Evolutionary conservation across 2,888 invertebrate species (phyloP).

Genomic region (Anorthoa munda): DNA sequence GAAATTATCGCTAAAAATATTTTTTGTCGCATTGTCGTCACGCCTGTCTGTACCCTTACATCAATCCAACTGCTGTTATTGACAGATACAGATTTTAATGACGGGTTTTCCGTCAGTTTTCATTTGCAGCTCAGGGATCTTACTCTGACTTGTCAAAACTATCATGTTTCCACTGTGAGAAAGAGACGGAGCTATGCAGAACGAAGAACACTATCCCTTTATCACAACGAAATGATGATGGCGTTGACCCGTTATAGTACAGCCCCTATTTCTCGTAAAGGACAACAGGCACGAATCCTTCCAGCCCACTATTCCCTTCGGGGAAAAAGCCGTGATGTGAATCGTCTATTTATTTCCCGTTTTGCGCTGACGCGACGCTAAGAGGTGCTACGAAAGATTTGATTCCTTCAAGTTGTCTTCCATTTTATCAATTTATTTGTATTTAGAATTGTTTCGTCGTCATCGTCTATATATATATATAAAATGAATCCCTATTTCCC

Average conservation of each 20-base stretch:
- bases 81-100: not conserved
- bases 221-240: no score
- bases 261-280: not conserved
- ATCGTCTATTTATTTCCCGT: constrained; percentile 22
- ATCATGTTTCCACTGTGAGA: no score
- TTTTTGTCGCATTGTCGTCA: no score
- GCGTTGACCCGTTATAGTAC: no score
- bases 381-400: constrained; percentile 11
- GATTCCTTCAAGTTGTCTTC: not conserved
- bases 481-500: no score
- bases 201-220: no score
- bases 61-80: not conserved
- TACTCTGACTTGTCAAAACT: no score
- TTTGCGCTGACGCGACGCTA: not conserved
- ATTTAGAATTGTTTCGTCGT: not conserved
- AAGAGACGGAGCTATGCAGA: no score
- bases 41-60: no score
- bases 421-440: not conserved
- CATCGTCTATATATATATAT: no score
- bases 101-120: not conserved
- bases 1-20: not conserved
- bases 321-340: not conserved
- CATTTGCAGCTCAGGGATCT: not conserved
- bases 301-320: constrained; percentile 1
- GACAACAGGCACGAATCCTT: not conserved